Evolutionary conservation across 1,140 invertebrate genomes (phyloP), one percentile per base, ranked within the genome.

Genomic region (Cyphomyrmex costatus): DNA sequence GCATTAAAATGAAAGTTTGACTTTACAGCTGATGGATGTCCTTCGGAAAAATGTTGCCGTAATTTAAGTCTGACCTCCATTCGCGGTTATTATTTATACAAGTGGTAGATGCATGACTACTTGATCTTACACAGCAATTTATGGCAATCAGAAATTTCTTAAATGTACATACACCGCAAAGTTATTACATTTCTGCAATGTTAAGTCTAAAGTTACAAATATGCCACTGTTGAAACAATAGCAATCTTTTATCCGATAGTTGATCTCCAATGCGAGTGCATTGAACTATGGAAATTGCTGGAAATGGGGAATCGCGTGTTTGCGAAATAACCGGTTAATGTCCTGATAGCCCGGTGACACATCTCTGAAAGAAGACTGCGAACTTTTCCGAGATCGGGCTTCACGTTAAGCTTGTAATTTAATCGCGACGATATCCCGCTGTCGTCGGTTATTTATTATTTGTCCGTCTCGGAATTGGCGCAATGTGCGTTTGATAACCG

Each of bases 301-400:
- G 33, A 51, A 24, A 85, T 66, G 8, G 19, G 10, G 71, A 84
- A 82, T 91, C 76, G 90, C 90, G 88, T 91, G 88, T 51, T 60
- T n/a, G 36, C 51, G 27, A 65, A 89, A 33, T 21, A 66, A 14
- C 19, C 49, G 58, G 36, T 89, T 68, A 66, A 77, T 73, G 19
- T 60, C 21, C n/a, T 60, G 71, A 80, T 77, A 76, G 42, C 61
- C 30, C 65, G 60, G 74, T 83, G 85, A 83, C 66, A 60, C 63
- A 66, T 89, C 84, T 87, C 8, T 60, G 56, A 14, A 86, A 12
- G 53, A 14, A 88, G 49, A 85, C 63, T 1, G 60, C 16, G 33
- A 70, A 87, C 16, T 71, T 89, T 80, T 49, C 24, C 46, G 16
- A n/a, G 30, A 19, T 12, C 60, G 46, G 33, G 77, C 61, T 51